These are phyloP conservation scores for Koerneria pararmatus DNA, from an alignment of 2,888 invertebrate species.

Conservation along the genomic window DNA sequence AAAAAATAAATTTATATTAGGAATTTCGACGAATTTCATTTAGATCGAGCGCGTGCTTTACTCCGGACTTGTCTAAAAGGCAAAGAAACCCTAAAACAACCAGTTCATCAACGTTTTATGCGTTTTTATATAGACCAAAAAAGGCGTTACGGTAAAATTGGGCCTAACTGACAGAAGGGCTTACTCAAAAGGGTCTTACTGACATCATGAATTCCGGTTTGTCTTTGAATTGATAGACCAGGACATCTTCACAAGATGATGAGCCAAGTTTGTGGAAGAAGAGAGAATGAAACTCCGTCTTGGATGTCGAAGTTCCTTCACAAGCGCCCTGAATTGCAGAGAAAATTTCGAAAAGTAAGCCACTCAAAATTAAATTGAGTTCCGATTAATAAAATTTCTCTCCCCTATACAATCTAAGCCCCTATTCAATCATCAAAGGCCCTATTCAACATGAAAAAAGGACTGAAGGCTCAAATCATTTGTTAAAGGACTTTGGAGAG, in stretches of 20 bases:
- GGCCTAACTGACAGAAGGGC: no score
- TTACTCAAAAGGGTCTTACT: slow-evolving; percentile 59
- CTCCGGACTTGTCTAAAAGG: no score
- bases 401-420: not conserved
- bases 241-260: slow-evolving; percentile 77
- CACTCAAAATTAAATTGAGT: not conserved
- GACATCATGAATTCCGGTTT: slow-evolving; percentile 85
- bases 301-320: slow-evolving; percentile 85
- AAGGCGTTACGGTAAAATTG: no score
- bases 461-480: no score
- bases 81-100: not conserved
- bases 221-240: slow-evolving; percentile 83
- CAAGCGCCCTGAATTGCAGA: slow-evolving; percentile 61
- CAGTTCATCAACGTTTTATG: no score
- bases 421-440: not conserved
- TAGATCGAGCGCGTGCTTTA: not conserved
- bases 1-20: not conserved
- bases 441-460: no score
- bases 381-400: not conserved
- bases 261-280: slow-evolving; percentile 86
- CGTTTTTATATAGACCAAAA: no score
- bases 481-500: no score
- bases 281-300: slow-evolving; percentile 84
- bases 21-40: not conserved
- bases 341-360: not conserved